These are phyloP conservation scores for Parthenolecanium corni DNA, from an alignment of 2,888 invertebrate species.

Conservation along the genomic window DNA sequence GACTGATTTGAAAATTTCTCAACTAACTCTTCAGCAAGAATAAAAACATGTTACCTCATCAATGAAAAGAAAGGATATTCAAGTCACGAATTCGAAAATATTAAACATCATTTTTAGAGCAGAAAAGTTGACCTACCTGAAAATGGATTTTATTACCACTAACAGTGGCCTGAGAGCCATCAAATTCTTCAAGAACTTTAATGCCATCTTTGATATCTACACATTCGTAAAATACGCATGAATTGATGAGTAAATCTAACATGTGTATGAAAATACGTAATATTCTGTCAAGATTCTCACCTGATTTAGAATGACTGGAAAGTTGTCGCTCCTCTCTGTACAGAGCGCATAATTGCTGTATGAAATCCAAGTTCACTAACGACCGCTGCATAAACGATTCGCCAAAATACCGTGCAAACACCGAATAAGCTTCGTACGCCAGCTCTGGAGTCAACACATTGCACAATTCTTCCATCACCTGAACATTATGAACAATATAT, in stretches of 20 bases:
- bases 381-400: slow-evolving; percentile 57
- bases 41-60: no score
- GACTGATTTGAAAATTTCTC: no score
- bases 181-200: slow-evolving; percentile 46
- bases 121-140: slow-evolving; percentile 37
- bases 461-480: slow-evolving; percentile 45
- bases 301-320: slow-evolving; percentile 32
- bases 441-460: slow-evolving; percentile 73
- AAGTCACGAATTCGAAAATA: not conserved
- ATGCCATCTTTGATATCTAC: slow-evolving; percentile 29
- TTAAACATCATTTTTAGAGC: not conserved
- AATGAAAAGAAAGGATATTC: not conserved
- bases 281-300: slow-evolving; percentile 16
- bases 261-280: not conserved
- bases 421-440: slow-evolving; percentile 65
- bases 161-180: slow-evolving; percentile 69
- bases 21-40: no score
- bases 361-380: slow-evolving; percentile 63
- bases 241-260: not conserved
- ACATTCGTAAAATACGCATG: not conserved
- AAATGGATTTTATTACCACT: slow-evolving; percentile 82
- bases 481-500: not conserved
- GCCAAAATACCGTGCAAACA: slow-evolving; percentile 60
- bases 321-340: slow-evolving; percentile 48
- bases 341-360: slow-evolving; percentile 63